A percentile compares a stretch with the other conserved stretches of the same genome.
phyloP scores from a whole-genome alignment of 1,140 invertebrate genomes.

The Papilio aristodemus region DNA sequence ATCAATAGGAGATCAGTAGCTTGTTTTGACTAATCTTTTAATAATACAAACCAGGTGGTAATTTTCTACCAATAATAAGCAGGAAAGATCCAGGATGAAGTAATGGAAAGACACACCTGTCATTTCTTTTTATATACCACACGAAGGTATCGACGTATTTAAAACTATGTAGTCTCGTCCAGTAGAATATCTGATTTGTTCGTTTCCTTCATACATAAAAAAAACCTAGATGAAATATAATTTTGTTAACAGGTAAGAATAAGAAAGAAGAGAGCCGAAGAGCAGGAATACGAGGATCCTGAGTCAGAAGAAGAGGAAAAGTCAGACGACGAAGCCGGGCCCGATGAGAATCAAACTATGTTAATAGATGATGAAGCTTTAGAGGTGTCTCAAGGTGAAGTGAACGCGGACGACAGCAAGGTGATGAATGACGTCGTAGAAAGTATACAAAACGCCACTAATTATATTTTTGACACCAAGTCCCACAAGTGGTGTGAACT shows the following conservation, averaged over 20 bases:
- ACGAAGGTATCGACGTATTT: too few relatives aligned
- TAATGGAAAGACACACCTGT: too few relatives aligned
- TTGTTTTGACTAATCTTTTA: too few relatives aligned
- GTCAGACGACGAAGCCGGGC: constrained; percentile 68
- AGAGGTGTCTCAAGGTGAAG: constrained; percentile 64
- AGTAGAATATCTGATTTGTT: neutral
- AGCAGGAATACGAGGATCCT: constrained; percentile 81
- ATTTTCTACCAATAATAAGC: too few relatives aligned
- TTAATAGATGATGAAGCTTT: constrained; percentile 61
- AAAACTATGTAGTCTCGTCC: too few relatives aligned
- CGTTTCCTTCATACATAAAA: neutral
- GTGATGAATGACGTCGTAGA: constrained; percentile 66
- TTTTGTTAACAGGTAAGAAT: constrained; percentile 72
- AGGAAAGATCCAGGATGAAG: too few relatives aligned
- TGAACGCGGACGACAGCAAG: constrained; percentile 53
- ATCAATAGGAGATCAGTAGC: too few relatives aligned
- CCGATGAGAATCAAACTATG: constrained; percentile 51
- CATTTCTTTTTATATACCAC: too few relatives aligned
- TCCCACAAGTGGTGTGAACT: constrained; percentile 81
- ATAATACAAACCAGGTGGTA: too few relatives aligned
- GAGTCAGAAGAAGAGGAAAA: constrained; percentile 80
- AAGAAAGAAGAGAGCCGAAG: constrained; percentile 71
- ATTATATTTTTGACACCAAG: constrained; percentile 89
- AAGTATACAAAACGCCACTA: constrained; percentile 74
- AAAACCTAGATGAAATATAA: too few relatives aligned